Evolutionary conservation across 2,888 invertebrate species (phyloP), one percentile per base, ranked within the genome.

Genomic region (Noctua comes): DNA sequence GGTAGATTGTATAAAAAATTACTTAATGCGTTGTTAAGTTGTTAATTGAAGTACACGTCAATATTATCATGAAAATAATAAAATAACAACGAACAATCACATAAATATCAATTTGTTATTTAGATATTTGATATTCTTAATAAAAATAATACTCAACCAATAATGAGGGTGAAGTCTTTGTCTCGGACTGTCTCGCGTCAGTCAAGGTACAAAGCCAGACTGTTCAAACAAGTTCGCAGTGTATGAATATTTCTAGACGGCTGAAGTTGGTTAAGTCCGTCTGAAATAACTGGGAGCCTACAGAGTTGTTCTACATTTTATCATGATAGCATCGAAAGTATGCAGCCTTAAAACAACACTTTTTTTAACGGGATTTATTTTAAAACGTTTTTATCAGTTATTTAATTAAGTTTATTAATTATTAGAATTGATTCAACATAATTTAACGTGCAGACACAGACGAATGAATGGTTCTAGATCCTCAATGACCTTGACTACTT

Each of bases 141-240:
- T 43, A 43, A 43, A 57, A 69, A 24, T 3, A 31, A 57, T 43
- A 70, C 3, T 24, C 27, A 43, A 27, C 4, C 8, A 73, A 57
- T 64, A 69, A 79, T 43, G 18, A 70, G 27, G 24, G 7, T 11
- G n/a, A 73, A 73, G 69, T 73, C 54, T 66, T 31, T 16, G 66
- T 54, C 48, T 36, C 3, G 64, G 65, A 18, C 46, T 76, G 84
- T 76, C 73, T 62, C 54, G 21, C 65, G 81, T 81, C 85, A 76
- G 64, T 81, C 81, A 74, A 8, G 71, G n/a, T 51, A 71, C 77
- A 69, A 77, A 80, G 80, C 69, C 65, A 27, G 70, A 27, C 46
- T 40, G n/a, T 24, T 65, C 66, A 27, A 57, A 36, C 31, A 59
- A 73, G 51, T 65, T 69, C 4, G 40, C 48, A 31, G 54, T 16